Conservation (phyloP, 2,888 invertebrate species). For the Mycalesis mineus region DNA sequence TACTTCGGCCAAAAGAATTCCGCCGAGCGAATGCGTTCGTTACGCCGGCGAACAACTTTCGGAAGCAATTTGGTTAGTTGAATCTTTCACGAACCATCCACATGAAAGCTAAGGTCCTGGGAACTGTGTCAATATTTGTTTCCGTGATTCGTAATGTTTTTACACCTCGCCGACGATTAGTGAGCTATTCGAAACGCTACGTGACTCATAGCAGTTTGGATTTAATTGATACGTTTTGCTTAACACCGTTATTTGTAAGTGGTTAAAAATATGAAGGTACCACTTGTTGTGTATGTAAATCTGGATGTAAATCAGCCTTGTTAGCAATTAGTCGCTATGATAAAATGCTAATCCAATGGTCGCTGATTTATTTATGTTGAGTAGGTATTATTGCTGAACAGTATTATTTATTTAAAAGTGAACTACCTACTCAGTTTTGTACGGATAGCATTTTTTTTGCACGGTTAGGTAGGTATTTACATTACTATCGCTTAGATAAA, state of each 20-base stretch:
- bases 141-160: slow-evolving; percentile 37
- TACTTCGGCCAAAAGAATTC: slow-evolving; percentile 55
- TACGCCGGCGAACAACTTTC: slow-evolving; percentile 63
- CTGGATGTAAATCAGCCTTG: background rate
- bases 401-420: too few relatives aligned
- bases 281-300: background rate
- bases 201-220: slow-evolving; percentile 22
- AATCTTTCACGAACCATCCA: slow-evolving; percentile 37
- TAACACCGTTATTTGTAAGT: slow-evolving; percentile 12
- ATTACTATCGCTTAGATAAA: too few relatives aligned
- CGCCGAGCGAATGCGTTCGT: slow-evolving; percentile 71
- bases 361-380: background rate
- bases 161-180: slow-evolving; percentile 28
- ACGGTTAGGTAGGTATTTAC: too few relatives aligned
- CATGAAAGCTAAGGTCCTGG: slow-evolving; percentile 51
- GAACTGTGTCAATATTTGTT: slow-evolving; percentile 58
- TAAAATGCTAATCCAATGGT: background rate
- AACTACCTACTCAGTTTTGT: too few relatives aligned
- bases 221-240: slow-evolving; percentile 24
- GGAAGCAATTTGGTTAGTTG: slow-evolving; percentile 54
- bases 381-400: too few relatives aligned
- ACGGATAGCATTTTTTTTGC: too few relatives aligned
- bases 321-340: background rate
- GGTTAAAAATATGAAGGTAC: slow-evolving; percentile 3
- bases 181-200: slow-evolving; percentile 19